Evolutionary conservation across 2,113 vertebrate species (phyloP).

Genomic region (Malurus cyaneus): DNA sequence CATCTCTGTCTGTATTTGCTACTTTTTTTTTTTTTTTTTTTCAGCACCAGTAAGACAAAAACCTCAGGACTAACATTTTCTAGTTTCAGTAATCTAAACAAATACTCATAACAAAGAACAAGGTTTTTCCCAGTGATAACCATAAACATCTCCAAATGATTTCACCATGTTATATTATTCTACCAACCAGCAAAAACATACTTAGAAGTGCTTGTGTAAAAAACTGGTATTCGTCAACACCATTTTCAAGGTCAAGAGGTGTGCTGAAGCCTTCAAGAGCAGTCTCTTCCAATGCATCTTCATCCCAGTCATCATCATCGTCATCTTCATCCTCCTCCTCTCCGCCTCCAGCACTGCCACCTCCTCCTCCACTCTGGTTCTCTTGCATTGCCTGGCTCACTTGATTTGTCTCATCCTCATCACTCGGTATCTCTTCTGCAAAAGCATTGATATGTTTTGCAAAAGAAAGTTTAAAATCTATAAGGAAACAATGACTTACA

Average conservation of each 20-base stretch:
- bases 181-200: constrained; percentile 59
- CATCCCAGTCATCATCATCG: constrained; percentile 91
- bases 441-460: neutral
- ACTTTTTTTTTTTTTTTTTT: neutral
- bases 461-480: neutral
- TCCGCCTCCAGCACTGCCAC: constrained; percentile 78
- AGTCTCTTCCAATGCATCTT: constrained; percentile 91
- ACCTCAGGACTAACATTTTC: neutral
- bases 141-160: neutral
- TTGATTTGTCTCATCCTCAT: constrained; percentile 88
- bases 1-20: neutral
- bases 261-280: constrained; percentile 95
- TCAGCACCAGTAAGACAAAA: neutral
- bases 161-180: neutral
- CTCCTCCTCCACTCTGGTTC: constrained; percentile 66
- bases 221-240: constrained; percentile 94
- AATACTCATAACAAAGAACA: neutral
- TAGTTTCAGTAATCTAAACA: neutral
- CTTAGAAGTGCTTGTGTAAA: constrained; percentile 90
- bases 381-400: constrained; percentile 78
- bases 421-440: constrained; percentile 94
- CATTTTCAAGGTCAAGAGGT: constrained; percentile 89
- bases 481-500: neutral
- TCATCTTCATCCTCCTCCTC: constrained; percentile 81
- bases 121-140: neutral